A percentile compares a stretch with the other conserved stretches of the same genome.
Evolutionary conservation across 2,888 invertebrate genomes (phyloP).

Genomic region (Mythimna lalbum): DNA sequence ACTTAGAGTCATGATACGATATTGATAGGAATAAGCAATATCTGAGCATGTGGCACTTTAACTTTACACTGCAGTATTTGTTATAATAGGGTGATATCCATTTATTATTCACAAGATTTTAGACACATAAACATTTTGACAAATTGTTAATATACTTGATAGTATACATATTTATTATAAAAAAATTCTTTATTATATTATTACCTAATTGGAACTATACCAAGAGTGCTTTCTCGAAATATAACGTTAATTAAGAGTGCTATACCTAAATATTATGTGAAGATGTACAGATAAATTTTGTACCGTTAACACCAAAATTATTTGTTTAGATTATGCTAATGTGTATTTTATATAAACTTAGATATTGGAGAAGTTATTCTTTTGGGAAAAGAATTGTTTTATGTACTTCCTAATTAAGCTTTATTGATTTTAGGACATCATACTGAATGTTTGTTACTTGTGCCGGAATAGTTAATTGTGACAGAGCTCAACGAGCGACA

Average conservation of each 20-base stretch:
- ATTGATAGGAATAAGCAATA: constrained; percentile 42
- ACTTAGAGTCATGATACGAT: constrained; percentile 39
- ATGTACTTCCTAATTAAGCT: constrained; percentile 80
- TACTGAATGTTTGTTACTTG: constrained; percentile 60
- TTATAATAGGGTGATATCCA: constrained; percentile 41
- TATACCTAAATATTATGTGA: constrained; percentile 67
- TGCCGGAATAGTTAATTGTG: constrained; percentile 55
- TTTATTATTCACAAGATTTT: constrained; percentile 53
- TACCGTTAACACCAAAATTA: constrained; percentile 78
- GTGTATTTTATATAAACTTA: constrained; percentile 75
- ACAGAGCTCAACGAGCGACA: constrained; percentile 45
- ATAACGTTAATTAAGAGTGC: constrained; percentile 79
- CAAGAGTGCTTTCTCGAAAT: constrained; percentile 87
- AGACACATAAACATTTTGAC: constrained; percentile 66
- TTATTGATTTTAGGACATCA: constrained; percentile 73
- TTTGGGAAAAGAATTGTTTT: constrained; percentile 89
- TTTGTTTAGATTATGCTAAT: constrained; percentile 76
- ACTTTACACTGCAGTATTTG: constrained; percentile 55
- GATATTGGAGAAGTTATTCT: constrained; percentile 85
- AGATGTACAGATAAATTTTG: constrained; percentile 69
- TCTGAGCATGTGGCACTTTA: constrained; percentile 57
- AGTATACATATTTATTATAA: constrained; percentile 55
- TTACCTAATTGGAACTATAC: constrained; percentile 70
- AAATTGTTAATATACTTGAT: constrained; percentile 67
- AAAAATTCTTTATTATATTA: constrained; percentile 67